Evolutionary conservation across 2,888 invertebrate species (phyloP).

Genomic region (Plemyria rubiginata): DNA sequence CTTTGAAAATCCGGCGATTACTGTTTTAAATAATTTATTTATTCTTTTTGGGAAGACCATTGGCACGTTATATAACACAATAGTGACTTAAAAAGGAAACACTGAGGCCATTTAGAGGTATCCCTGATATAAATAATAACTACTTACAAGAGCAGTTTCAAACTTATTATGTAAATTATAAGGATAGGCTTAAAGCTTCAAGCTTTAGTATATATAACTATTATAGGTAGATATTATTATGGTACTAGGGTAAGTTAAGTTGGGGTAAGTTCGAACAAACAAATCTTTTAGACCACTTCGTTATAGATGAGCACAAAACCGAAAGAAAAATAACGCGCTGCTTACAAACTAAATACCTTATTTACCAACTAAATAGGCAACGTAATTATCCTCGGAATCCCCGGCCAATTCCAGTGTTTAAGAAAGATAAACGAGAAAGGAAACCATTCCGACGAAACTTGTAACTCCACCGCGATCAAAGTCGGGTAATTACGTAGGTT

Average conservation of each 20-base stretch:
- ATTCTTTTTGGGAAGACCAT: too few relatives aligned
- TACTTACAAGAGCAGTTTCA: too few relatives aligned
- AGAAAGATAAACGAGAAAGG: constrained; percentile 82
- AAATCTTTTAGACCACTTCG: constrained; percentile 42
- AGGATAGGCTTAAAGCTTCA: constrained; percentile 8
- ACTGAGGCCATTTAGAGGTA: too few relatives aligned
- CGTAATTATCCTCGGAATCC: constrained; percentile 79
- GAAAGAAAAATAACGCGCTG: constrained; percentile 60
- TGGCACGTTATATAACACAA: too few relatives aligned
- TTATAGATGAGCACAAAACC: constrained; percentile 49
- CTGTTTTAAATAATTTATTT: too few relatives aligned
- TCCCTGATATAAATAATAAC: too few relatives aligned
- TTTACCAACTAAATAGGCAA: constrained; percentile 65
- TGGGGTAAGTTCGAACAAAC: constrained; percentile 30
- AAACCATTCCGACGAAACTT: constrained; percentile 74
- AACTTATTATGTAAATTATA: too few relatives aligned
- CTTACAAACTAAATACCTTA: constrained; percentile 52
- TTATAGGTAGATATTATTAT: too few relatives aligned
- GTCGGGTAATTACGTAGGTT: constrained; percentile 61
- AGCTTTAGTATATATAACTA: too few relatives aligned
- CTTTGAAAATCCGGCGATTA: too few relatives aligned
- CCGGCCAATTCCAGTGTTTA: constrained; percentile 80
- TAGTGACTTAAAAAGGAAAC: too few relatives aligned
- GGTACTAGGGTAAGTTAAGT: too few relatives aligned
- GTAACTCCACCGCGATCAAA: constrained; percentile 64